Evolutionary conservation across 2,113 vertebrate species (phyloP).

Genomic region (Egretta garzetta): DNA sequence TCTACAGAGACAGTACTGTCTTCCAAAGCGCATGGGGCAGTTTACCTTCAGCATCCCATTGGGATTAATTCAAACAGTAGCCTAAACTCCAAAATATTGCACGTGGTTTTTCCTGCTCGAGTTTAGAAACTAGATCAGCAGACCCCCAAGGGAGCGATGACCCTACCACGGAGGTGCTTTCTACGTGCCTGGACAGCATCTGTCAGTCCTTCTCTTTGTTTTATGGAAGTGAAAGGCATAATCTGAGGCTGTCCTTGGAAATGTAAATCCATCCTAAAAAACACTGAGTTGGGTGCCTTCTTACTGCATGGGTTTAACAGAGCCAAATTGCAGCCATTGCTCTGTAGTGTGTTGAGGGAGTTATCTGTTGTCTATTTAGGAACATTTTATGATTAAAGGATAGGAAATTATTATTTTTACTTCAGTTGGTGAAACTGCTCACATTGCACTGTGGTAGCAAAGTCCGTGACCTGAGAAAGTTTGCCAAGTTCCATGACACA

Average conservation of each 20-base stretch:
- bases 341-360: neutral
- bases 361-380: neutral
- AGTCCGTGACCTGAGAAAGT: slow-evolving; percentile 18
- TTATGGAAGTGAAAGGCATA: neutral
- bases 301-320: neutral
- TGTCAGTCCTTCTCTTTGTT: neutral
- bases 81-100: neutral
- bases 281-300: neutral
- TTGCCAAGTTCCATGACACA: slow-evolving; percentile 62
- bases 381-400: neutral
- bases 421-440: neutral
- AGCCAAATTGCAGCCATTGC: neutral
- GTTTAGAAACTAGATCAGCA: neutral
- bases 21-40: neutral
- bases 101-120: neutral
- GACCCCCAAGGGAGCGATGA: neutral
- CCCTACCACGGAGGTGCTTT: neutral
- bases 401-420: slow-evolving; percentile 42
- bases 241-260: neutral
- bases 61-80: neutral
- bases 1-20: neutral
- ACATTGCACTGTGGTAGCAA: neutral
- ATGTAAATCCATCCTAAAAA: neutral
- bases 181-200: neutral
- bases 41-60: neutral